Conservation (phyloP, 2,113 vertebrate species). For the Carassius gibelio region DNA sequence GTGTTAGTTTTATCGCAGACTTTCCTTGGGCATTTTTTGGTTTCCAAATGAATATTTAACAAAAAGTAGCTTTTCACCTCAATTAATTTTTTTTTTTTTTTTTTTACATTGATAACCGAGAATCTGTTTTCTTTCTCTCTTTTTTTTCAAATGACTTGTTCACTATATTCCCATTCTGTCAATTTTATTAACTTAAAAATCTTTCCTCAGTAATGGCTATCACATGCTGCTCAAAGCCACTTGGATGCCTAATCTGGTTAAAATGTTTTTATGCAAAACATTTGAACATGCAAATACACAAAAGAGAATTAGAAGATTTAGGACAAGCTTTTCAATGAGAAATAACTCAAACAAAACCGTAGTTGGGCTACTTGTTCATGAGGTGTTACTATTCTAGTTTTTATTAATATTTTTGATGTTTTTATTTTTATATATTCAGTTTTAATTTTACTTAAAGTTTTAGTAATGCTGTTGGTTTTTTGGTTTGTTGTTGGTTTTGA, state of each 20-base stretch:
- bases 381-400: too few species aligned
- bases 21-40: background rate
- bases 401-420: background rate
- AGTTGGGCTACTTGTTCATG: too few species aligned
- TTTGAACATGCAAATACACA: too few species aligned
- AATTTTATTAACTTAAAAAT: background rate
- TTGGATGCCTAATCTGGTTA: background rate
- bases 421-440: background rate
- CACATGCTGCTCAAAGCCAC: background rate
- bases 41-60: slow-evolving; percentile 28
- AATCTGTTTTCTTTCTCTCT: background rate
- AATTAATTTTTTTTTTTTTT: background rate
- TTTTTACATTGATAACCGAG: background rate
- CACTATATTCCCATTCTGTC: background rate
- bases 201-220: background rate
- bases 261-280: background rate
- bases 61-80: background rate
- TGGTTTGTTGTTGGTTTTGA: too few species aligned
- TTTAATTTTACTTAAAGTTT: background rate
- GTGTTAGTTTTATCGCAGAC: background rate
- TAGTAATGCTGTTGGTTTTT: background rate
- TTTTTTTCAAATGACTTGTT: background rate
- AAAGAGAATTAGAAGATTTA: too few species aligned
- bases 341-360: too few species aligned
- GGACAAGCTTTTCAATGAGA: background rate